Evolutionary conservation across 2,888 invertebrate genomes (phyloP), one percentile per base, ranked within the genome.

Genomic region (Bombylius major): DNA sequence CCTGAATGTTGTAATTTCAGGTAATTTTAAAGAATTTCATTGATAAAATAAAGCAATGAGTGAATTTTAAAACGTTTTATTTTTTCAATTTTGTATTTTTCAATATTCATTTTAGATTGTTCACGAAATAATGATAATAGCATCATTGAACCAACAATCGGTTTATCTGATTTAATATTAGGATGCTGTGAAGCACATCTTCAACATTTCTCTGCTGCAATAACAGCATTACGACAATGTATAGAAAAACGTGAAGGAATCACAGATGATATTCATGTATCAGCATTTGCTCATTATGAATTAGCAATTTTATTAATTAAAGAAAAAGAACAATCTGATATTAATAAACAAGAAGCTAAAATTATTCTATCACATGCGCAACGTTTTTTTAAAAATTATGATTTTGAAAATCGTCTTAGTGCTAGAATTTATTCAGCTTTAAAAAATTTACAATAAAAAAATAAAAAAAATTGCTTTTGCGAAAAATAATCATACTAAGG

Each of bases 231-330:
- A 36, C 50, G 56, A 65, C 71, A 60, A 64, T 66, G 54, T 75
- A 77, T 64, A 62, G 75, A 57, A 66, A 69, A 44, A 57, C 65
- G 55, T 63, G 75, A 56, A 65, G 60, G 39, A 58, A 62, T 53
- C 53, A 66, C 67, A 4, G 69, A 70, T 31, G 79, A 80, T 64
- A 66, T 75, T 54, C 83, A 84, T 66, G 70, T 84, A 55, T 78
- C 82, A 53, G 83, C 83, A 5, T 84, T 82, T 67, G 79, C 82
- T 23, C 74, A 79, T 54, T 84, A 81, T 66, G 84, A 85, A 67
- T 69, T 84, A 50, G 84, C 82, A 5, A 70, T 75, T 14, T 67
- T 81, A 36, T 67, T 79, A 48, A 14, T 55, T 12, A 59, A 75
- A 47, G 80, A 82, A 65, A 59, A 75, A 47, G 80, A 82, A 65